Evolutionary conservation across 2,797 vertebrate species (phyloP).

Genomic region (Ptychadena robeensis): DNA sequence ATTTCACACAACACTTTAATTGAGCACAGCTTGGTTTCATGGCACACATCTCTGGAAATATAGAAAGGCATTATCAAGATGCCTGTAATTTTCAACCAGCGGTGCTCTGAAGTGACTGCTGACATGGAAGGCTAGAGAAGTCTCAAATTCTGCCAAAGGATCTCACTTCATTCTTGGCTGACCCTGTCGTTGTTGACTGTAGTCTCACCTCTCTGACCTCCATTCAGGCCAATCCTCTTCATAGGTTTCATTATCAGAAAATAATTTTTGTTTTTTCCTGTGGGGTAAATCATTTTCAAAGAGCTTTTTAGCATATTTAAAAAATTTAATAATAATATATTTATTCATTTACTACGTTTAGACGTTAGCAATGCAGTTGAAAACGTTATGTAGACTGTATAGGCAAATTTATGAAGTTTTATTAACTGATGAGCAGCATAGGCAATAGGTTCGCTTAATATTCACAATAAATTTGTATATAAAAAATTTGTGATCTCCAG

Average conservation of each 20-base stretch:
- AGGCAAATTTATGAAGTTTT: no score
- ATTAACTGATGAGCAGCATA: no score
- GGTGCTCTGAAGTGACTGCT: conserved; percentile 37
- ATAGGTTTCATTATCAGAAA: not conserved
- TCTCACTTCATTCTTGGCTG: conserved; percentile 20
- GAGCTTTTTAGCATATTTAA: no score
- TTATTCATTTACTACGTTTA: no score
- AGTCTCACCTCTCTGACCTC: conserved; percentile 11
- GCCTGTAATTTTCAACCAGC: conserved; percentile 28
- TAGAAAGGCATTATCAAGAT: conserved; percentile 40
- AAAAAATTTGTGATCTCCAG: no score
- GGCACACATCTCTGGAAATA: conserved; percentile 10
- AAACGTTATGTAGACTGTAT: no score
- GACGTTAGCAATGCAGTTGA: no score
- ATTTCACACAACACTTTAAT: conserved; percentile 8
- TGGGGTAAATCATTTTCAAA: no score
- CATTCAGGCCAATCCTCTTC: not conserved
- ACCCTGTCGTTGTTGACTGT: conserved; percentile 15
- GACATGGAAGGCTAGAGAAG: conserved; percentile 15
- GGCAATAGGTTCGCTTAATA: no score
- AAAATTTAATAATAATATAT: no score
- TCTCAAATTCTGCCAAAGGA: conserved; percentile 18
- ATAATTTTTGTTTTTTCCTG: no score
- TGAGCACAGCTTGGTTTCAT: not conserved
- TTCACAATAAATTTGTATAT: no score